These are phyloP conservation scores for Synanthedon formicaeformis DNA, from an alignment of 2,888 invertebrate genomes.

Conservation along the genomic window DNA sequence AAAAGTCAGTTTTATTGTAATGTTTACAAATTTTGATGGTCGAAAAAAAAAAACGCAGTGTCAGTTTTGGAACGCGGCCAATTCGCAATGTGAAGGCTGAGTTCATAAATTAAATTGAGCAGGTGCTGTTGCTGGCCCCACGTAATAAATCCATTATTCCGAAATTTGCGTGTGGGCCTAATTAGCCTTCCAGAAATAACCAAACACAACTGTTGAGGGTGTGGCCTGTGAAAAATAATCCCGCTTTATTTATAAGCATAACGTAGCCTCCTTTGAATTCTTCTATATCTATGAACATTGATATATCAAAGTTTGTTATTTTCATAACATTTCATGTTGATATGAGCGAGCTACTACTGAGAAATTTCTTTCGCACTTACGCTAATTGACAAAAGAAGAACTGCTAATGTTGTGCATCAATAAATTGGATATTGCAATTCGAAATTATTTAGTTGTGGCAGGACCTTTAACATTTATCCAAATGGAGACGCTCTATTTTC, in stretches of 20 bases:
- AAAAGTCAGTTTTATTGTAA: neutral
- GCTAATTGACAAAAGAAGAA: no score
- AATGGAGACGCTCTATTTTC: no score
- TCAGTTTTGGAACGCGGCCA: constrained; percentile 41
- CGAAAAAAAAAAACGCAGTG: constrained; percentile 30
- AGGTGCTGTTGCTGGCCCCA: constrained; percentile 23
- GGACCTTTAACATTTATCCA: no score
- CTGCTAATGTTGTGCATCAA: no score
- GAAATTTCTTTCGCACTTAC: no score
- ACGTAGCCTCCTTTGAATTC: no score
- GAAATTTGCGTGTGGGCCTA: constrained; percentile 35
- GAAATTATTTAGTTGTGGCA: no score
- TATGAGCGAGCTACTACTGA: no score
- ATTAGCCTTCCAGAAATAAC: constrained; percentile 36
- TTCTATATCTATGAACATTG: no score
- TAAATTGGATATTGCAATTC: no score
- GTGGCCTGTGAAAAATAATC: constrained; percentile 19
- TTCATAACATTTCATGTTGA: no score
- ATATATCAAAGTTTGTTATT: no score
- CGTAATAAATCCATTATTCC: constrained; percentile 35
- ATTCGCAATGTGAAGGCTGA: constrained; percentile 32
- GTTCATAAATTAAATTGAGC: constrained; percentile 40
- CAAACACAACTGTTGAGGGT: constrained; percentile 26
- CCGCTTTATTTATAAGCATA: neutral
- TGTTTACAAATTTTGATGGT: neutral